Conservation (phyloP, 2,888 invertebrate species). For the Mythimna impura region DNA sequence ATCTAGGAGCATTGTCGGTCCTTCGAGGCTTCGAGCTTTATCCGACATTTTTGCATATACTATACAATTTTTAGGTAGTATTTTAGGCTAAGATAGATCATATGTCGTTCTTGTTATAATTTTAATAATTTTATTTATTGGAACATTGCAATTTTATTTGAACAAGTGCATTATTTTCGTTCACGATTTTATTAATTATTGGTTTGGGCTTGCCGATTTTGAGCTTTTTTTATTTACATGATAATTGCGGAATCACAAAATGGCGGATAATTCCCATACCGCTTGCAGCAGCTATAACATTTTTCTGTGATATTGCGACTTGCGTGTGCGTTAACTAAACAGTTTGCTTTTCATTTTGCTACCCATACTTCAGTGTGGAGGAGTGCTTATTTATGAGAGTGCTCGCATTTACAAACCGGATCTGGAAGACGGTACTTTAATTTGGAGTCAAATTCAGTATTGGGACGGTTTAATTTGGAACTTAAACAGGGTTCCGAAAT, state of each 20-base stretch:
- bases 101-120: neutral
- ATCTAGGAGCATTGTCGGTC: constrained; percentile 31
- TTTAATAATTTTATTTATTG: neutral
- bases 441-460: constrained; percentile 10
- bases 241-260: constrained; percentile 7
- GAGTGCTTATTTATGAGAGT: constrained; percentile 71
- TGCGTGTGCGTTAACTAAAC: constrained; percentile 56
- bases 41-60: constrained; percentile 28
- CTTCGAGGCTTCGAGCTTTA: constrained; percentile 24
- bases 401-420: constrained; percentile 49
- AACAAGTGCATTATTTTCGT: constrained; percentile 5
- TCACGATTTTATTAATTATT: neutral
- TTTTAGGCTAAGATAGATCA: no score
- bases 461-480: constrained; percentile 9
- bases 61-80: constrained; percentile 2
- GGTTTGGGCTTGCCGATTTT: neutral
- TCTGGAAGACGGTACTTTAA: constrained; percentile 1
- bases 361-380: constrained; percentile 71
- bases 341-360: constrained; percentile 55
- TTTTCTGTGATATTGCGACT: constrained; percentile 30
- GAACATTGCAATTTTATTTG: constrained; percentile 9
- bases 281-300: neutral
- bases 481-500: constrained; percentile 10
- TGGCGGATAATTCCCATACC: constrained; percentile 23
- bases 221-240: neutral